These are phyloP conservation scores for Latrodectus elegans DNA, from an alignment of 2,888 invertebrate genomes.

Conservation along the genomic window DNA sequence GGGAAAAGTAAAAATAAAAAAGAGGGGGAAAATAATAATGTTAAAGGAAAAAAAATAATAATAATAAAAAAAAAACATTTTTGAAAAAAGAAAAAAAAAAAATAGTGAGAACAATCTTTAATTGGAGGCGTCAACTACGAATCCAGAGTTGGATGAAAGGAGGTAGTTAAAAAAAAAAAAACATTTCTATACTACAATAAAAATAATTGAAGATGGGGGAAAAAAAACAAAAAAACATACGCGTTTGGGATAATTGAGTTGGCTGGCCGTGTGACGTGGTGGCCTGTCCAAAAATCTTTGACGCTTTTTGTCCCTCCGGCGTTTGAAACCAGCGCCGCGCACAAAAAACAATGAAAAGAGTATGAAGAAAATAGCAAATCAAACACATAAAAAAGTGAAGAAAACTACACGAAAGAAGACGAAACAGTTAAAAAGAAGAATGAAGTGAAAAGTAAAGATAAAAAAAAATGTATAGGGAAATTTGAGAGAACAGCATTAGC, in stretches of 20 bases:
- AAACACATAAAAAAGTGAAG: background rate
- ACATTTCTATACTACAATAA: slow-evolving; percentile 9
- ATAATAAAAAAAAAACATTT: background rate
- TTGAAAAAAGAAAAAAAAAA: slow-evolving; percentile 1
- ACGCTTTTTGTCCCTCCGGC: slow-evolving; percentile 44
- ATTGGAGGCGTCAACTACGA: slow-evolving; percentile 64
- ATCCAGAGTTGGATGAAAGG: slow-evolving; percentile 3
- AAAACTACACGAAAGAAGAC: slow-evolving; percentile 1
- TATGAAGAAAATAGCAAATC: slow-evolving; percentile 13
- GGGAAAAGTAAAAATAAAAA: slow-evolving; percentile 6
- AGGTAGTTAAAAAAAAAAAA: slow-evolving; percentile 29
- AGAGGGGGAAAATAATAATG: slow-evolving; percentile 27
- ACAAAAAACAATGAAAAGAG: slow-evolving; percentile 42
- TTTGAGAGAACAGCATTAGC: slow-evolving; percentile 48
- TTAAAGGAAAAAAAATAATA: slow-evolving; percentile 3
- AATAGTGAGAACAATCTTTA: slow-evolving; percentile 63
- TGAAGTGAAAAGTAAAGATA: slow-evolving; percentile 14
- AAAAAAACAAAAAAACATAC: slow-evolving; percentile 1
- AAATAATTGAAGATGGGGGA: background rate
- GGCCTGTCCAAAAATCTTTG: slow-evolving; percentile 33
- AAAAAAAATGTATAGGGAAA: slow-evolving; percentile 23
- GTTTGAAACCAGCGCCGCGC: background rate
- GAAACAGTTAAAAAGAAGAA: slow-evolving; percentile 38
- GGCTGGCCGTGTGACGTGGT: slow-evolving; percentile 37
- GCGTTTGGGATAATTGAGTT: slow-evolving; percentile 61